phyloP scores from a whole-genome alignment of 1,140 invertebrate genomes.

The Bicyclus anynana region DNA sequence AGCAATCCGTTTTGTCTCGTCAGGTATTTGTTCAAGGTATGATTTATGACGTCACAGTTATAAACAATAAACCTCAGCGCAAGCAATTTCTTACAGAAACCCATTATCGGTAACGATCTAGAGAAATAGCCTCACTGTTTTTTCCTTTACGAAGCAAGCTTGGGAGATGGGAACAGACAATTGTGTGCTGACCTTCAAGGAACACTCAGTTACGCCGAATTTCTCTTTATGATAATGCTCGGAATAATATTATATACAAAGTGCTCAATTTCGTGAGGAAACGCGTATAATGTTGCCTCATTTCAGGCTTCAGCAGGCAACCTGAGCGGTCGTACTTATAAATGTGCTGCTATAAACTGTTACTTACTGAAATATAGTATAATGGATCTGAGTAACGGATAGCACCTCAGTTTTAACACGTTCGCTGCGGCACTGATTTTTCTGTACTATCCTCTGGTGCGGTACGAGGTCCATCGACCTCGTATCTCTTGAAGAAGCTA shows the following conservation, averaged over 20 bases:
- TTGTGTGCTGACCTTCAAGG: constrained; percentile 13
- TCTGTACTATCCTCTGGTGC: no score
- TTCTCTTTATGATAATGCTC: constrained; percentile 8
- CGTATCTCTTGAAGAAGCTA: no score
- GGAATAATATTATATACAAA: constrained; percentile 6
- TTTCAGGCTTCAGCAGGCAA: not conserved
- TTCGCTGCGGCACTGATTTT: no score
- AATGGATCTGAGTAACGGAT: no score
- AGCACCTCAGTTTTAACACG: no score
- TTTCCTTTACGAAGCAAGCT: constrained; percentile 10
- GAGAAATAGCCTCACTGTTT: not conserved
- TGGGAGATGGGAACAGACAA: constrained; percentile 15
- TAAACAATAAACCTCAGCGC: constrained; percentile 39
- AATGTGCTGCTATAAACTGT: not conserved
- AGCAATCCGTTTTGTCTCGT: constrained; percentile 25
- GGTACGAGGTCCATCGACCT: no score
- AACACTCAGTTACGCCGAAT: constrained; percentile 5
- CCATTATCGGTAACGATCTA: constrained; percentile 43
- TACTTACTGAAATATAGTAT: no score
- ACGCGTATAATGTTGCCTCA: not conserved
- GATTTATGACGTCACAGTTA: constrained; percentile 54
- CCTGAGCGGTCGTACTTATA: not conserved
- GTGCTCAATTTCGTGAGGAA: constrained; percentile 2
- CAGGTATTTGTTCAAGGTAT: constrained; percentile 40
- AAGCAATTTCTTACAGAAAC: constrained; percentile 31